Evolutionary conservation across 2,888 invertebrate species (phyloP).

Genomic region (Amphipoea oculea): DNA sequence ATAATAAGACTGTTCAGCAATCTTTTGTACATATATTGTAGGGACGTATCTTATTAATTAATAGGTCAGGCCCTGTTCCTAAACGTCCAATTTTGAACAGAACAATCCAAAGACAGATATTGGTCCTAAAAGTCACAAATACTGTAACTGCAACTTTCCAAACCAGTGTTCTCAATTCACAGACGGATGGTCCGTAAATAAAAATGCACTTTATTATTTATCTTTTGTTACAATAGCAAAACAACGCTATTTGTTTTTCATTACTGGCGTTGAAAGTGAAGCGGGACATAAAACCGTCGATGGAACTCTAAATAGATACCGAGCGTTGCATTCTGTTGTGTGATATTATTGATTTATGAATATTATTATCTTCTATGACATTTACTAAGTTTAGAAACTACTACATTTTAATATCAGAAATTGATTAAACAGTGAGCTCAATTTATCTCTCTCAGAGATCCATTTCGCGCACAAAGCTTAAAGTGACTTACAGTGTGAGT

Average conservation of each 20-base stretch:
- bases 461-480: slow-evolving; percentile 42
- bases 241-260: slow-evolving; percentile 40
- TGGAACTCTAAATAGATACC: slow-evolving; percentile 14
- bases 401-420: slow-evolving; percentile 22
- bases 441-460: slow-evolving; percentile 34
- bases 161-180: slow-evolving; percentile 1
- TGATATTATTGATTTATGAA: slow-evolving; percentile 8
- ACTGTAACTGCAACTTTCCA: background rate
- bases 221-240: slow-evolving; percentile 31
- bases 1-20: background rate
- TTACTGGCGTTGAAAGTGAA: slow-evolving; percentile 39
- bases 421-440: slow-evolving; percentile 25
- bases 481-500: slow-evolving; percentile 31
- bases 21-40: background rate
- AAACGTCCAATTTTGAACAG: no score
- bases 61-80: background rate
- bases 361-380: background rate
- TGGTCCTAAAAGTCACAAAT: slow-evolving; percentile 2
- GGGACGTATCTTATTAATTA: background rate
- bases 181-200: slow-evolving; percentile 1
- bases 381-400: background rate
- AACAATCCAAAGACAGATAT: background rate
- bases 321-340: slow-evolving; percentile 1
- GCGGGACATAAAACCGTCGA: slow-evolving; percentile 23
- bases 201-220: slow-evolving; percentile 37